Base-by-base conservation (phyloP, 92 coral and sea anemone genomes). In the Bergia sp. region DNA sequence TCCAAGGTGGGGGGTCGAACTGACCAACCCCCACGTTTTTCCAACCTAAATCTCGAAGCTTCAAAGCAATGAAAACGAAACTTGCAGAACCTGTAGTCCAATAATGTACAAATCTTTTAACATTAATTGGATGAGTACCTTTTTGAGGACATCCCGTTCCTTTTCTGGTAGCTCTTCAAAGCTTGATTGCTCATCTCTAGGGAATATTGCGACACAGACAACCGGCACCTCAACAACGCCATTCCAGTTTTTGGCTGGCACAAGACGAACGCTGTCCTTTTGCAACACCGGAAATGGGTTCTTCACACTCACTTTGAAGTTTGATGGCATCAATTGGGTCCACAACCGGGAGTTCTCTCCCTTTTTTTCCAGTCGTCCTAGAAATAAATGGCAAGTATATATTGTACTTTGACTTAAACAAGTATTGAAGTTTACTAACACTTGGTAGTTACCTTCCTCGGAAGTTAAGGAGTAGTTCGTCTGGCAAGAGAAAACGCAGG, bases 191-290 rank as follows among this genome's bases (percentile, higher is more conserved):
- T 76, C 53, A 37, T 18, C 10, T 40, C 80, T 37, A 16, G 80
- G 55, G 29, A 18, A 8, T 23, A 76, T 41, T 43, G 55, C 53
- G 12, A 41, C 80, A 37, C 80, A 76, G 13, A 76, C 80, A 3
- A 76, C 49, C 44, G 44, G 80, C 36, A 76, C 4, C 3, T 38
- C 8, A 39, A 76, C n/a, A 7, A 6, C 55, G 21, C 80, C 80
- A 76, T 76, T 76, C 80, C 80, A 76, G 50, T 76, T 18, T 76
- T 76, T 76, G 4, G 45, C 21, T 15, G 80, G 49, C 36, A 76
- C 80, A 4, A 76, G 23, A 23, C 80, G 80, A 20, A 76, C 41
- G n/a, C 7, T 13, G 36, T 20, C 43, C 2, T 76, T 42, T 43
- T 39, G 80, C 39, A 39, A 21, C 1, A 76, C 23, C 15, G 80